phyloP scores from a whole-genome alignment of 1,140 invertebrate genomes.

The Drosophila sproati region DNA sequence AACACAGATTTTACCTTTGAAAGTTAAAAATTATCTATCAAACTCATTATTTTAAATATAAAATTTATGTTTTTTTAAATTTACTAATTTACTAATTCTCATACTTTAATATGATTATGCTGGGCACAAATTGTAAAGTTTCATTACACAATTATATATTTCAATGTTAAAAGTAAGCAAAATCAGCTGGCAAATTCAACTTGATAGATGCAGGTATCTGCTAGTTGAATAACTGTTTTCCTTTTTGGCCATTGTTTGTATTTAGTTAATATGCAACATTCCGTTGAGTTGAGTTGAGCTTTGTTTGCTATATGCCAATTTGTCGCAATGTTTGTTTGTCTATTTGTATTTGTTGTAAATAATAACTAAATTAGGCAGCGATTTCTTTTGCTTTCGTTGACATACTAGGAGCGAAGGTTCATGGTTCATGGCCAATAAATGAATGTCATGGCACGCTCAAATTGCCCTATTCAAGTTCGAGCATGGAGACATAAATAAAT shows the following conservation, averaged over 20 bases:
- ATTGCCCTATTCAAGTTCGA: conserved; percentile 1
- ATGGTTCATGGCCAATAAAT: conserved; percentile 27
- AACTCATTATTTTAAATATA: no score
- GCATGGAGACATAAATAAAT: conserved; percentile 32
- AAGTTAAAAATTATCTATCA: no score
- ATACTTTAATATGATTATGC: no score
- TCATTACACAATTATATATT: no score
- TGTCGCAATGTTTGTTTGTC: conserved; percentile 54
- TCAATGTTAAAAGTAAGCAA: no score
- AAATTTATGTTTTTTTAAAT: no score
- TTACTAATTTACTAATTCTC: no score
- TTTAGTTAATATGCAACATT: conserved; percentile 39
- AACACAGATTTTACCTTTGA: no score
- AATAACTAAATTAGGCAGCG: conserved; percentile 73
- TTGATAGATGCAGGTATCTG: not conserved
- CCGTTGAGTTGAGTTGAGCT: conserved; percentile 44
- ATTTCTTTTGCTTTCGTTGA: conserved; percentile 45
- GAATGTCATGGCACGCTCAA: conserved; percentile 21
- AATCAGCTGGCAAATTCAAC: no score
- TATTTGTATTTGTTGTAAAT: conserved; percentile 66
- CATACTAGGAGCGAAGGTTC: not conserved
- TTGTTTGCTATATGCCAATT: conserved; percentile 75
- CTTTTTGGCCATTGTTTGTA: conserved; percentile 17
- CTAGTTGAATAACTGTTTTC: conserved; percentile 8
- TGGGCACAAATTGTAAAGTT: no score